Evolutionary conservation across 2,888 invertebrate genomes (phyloP).

Genomic region (Diplolepis rosae): DNA sequence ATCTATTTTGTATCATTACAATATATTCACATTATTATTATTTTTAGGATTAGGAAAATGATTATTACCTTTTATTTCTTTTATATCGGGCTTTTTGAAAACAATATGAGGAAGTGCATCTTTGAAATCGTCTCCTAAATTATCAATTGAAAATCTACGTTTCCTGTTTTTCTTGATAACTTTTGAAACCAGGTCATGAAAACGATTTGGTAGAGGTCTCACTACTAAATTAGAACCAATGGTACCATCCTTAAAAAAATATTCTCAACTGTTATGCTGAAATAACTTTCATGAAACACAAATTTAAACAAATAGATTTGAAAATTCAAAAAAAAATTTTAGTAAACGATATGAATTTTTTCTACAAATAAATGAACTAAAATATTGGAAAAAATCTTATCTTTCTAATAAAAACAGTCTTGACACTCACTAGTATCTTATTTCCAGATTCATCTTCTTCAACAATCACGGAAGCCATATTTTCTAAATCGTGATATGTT

Average conservation of each 20-base stretch:
- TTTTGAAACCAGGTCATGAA: conserved; percentile 36
- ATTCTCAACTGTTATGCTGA: no score
- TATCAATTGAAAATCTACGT: neutral
- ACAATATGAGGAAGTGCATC: conserved; percentile 57
- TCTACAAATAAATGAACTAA: no score
- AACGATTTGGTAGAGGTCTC: conserved; percentile 50
- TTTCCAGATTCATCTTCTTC: conserved; percentile 39
- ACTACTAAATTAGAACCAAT: conserved; percentile 50
- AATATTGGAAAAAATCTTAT: no score
- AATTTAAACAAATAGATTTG: neutral
- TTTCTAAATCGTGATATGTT: conserved; percentile 47
- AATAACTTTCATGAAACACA: neutral
- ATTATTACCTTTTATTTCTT: neutral
- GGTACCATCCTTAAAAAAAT: conserved; percentile 49
- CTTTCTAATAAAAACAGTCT: neutral
- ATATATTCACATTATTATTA: no score
- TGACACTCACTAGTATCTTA: conserved; percentile 49
- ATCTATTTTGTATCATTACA: neutral
- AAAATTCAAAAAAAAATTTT: no score
- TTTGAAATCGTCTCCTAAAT: neutral
- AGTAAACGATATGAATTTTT: no score
- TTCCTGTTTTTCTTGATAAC: neutral
- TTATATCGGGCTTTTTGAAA: conserved; percentile 35
- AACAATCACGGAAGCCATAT: conserved; percentile 51
- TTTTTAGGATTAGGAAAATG: neutral